Conservation (phyloP, 2,113 vertebrate species). For the Phalacrocorax brasilianus region DNA sequence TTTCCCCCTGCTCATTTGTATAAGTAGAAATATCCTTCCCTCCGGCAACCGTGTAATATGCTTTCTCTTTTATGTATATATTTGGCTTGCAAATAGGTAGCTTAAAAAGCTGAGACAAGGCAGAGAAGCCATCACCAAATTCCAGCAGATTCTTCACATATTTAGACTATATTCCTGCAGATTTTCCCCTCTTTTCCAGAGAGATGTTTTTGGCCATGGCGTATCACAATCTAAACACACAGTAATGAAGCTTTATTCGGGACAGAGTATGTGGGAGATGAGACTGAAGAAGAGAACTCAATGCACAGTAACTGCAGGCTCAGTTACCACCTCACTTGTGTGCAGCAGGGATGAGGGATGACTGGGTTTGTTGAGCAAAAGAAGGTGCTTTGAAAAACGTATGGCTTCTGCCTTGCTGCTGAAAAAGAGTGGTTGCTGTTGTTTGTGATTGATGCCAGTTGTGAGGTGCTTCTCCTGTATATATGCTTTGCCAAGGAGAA, state of each 20-base stretch:
- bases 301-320: background rate
- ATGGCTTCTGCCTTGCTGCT: background rate
- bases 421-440: background rate
- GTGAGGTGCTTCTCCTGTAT: background rate
- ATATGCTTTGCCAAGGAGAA: background rate
- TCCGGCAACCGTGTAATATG: constrained; percentile 53
- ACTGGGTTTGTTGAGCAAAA: background rate
- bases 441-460: background rate
- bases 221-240: background rate
- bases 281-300: background rate
- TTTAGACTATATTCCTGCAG: background rate
- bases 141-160: background rate
- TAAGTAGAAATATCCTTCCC: constrained; percentile 62
- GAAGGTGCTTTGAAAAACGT: background rate
- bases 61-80: constrained; percentile 61
- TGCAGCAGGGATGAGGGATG: background rate
- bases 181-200: background rate
- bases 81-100: constrained; percentile 68
- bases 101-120: constrained; percentile 35
- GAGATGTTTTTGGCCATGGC: background rate
- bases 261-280: background rate
- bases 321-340: background rate
- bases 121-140: constrained; percentile 20
- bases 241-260: background rate
- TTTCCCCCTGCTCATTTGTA: constrained; percentile 53